These are phyloP conservation scores for Dorcus hopei DNA, from an alignment of 2,888 invertebrate species.

Conservation along the genomic window DNA sequence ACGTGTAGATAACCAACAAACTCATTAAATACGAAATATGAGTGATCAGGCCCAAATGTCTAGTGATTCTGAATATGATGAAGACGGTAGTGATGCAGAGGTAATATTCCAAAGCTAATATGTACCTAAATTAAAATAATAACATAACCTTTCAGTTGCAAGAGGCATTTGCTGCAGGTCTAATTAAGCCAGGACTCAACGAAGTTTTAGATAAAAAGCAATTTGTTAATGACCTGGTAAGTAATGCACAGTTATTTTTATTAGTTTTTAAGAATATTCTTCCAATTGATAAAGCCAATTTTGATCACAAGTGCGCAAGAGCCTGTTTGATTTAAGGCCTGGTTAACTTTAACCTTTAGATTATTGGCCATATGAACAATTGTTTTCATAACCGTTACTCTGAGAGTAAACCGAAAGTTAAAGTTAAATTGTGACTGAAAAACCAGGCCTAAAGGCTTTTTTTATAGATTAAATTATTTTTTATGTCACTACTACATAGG, in stretches of 20 bases:
- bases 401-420: too few relatives aligned
- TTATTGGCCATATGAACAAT: too few relatives aligned
- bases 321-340: too few relatives aligned
- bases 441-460: too few relatives aligned
- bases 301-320: not conserved
- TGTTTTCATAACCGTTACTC: too few relatives aligned
- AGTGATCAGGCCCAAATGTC: constrained; percentile 18
- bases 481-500: not conserved
- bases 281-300: constrained; percentile 1
- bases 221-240: constrained; percentile 72
- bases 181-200: constrained; percentile 84
- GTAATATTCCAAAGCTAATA: constrained; percentile 21
- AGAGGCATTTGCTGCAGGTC: constrained; percentile 82
- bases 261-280: constrained; percentile 6
- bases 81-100: constrained; percentile 37
- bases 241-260: constrained; percentile 34
- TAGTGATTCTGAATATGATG: constrained; percentile 36
- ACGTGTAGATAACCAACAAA: too few relatives aligned
- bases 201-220: constrained; percentile 59
- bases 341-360: too few relatives aligned
- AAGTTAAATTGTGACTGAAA: too few relatives aligned
- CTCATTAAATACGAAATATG: constrained; percentile 6
- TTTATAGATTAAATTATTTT: too few relatives aligned
- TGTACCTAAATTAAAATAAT: constrained; percentile 3
- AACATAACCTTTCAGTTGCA: constrained; percentile 63